phyloP scores from a whole-genome alignment of 2,888 invertebrate species.

The Acronicta leporina region DNA sequence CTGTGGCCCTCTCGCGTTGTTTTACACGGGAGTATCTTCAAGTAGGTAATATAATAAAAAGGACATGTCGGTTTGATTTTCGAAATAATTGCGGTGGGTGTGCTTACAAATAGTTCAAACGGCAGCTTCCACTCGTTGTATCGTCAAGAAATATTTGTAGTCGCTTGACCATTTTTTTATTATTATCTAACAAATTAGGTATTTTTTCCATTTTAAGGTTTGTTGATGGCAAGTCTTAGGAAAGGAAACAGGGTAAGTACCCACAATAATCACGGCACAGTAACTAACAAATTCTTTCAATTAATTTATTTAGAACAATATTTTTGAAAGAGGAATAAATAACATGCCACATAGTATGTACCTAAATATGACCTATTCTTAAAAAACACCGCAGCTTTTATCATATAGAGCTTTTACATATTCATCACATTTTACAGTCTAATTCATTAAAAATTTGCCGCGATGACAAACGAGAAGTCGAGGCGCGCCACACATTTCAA shows the following conservation, averaged over 20 bases:
- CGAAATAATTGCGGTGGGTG: constrained; percentile 60
- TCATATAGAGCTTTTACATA: constrained; percentile 26
- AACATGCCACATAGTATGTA: too few species aligned
- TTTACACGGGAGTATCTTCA: constrained; percentile 75
- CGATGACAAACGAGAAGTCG: constrained; percentile 66
- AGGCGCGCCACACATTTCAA: constrained; percentile 69
- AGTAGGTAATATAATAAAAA: constrained; percentile 74
- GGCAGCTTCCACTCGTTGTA: constrained; percentile 14
- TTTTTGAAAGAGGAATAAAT: too few species aligned
- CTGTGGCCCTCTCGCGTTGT: constrained; percentile 73
- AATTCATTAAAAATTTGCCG: constrained; percentile 66
- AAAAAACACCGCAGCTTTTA: constrained; percentile 19
- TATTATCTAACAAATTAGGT: too few species aligned
- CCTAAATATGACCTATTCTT: constrained; percentile 4
- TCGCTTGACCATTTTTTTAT: too few species aligned
- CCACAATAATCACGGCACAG: too few species aligned
- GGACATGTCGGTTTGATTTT: constrained; percentile 71
- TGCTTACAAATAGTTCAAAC: constrained; percentile 58
- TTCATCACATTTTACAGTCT: constrained; percentile 41
- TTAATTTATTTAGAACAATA: too few species aligned
- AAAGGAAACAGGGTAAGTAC: too few species aligned
- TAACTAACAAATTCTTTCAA: too few species aligned
- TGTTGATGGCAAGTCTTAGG: too few species aligned
- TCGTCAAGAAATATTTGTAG: too few species aligned
- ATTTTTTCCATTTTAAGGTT: too few species aligned